Base-by-base conservation (phyloP, 2,888 invertebrate genomes). In the Aphodius sticticus region DNA sequence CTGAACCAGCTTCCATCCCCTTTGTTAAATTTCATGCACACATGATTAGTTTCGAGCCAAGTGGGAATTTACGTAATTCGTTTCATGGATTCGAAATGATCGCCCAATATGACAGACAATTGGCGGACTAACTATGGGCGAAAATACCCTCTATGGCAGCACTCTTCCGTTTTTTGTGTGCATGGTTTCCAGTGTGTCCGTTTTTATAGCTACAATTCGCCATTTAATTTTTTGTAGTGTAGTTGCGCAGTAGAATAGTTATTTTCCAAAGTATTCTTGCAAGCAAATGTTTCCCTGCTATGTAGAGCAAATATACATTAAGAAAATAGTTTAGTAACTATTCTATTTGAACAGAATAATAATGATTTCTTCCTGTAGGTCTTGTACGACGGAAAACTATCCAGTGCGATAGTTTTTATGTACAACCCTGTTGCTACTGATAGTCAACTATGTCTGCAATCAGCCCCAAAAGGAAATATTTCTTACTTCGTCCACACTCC, bases 391-490 rank as follows among this genome's bases (percentile, higher is more conserved):
- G 99, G 99, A 82, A 98, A 98, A 91, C 92, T 99, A 88, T 98
- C 99, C 82, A 96, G 95, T 86, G 97, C 96, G 84, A 97, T 99
- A 89, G 97, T 99, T 88, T 99, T 99, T 91, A 98, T 99, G 97
- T 99, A 99, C 93, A 99, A 99, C 91, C 99, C 99, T 82, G 99
- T 99, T 86, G 99, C 99, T 82, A 99, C 99, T 83, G 99, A 99
- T 91, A 97, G 98, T 84, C 99, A 99, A 91, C 93, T 99, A 83
- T 99, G 99, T 91, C 93, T 99, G 84, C 99, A 99, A 91, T 98
- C 98, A 76, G 97, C 99, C 84, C 99, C 99, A 79, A 99, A 99
- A 91, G 97, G 97, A 88, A 99, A 98, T 90, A 93, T 96, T 86
- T 97, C 98, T 84, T 98, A 97, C 92, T 99, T 99, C 92, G 98